A percentile compares a stretch with the other conserved stretches of the same genome.
These are phyloP conservation scores for Cercopithecus mitis DNA, from an alignment of 2,797 vertebrate genomes.

Conservation along the genomic window DNA sequence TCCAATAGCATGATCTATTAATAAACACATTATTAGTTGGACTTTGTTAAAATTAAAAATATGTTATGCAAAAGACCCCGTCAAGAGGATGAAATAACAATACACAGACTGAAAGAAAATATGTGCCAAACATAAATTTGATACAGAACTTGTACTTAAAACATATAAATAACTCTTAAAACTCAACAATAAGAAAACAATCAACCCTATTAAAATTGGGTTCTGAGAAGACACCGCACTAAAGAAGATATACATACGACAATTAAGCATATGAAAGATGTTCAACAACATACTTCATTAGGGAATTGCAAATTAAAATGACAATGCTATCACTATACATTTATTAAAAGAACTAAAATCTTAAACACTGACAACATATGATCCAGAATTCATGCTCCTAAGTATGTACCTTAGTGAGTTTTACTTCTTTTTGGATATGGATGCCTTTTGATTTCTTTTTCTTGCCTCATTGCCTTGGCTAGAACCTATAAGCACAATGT, in stretches of 20 bases:
- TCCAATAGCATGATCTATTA: too few relatives aligned
- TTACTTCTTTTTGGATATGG: neutral
- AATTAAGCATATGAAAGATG: neutral
- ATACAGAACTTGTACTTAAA: neutral
- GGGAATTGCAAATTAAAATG: neutral
- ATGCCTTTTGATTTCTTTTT: neutral
- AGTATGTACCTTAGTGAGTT: neutral
- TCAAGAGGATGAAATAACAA: neutral
- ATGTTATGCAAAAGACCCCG: neutral
- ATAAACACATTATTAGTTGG: neutral
- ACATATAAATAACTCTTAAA: neutral
- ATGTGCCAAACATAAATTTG: neutral
- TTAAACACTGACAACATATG: neutral
- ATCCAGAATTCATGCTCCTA: neutral
- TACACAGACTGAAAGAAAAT: neutral
- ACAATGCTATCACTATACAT: neutral
- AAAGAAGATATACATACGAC: neutral
- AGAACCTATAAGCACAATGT: neutral
- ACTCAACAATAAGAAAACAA: neutral
- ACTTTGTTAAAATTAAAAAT: neutral
- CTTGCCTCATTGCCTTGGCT: neutral
- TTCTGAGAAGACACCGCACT: neutral
- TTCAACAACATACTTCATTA: neutral
- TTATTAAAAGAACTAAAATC: neutral
- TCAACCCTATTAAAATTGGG: neutral